phyloP scores from a whole-genome alignment of 2,797 vertebrate genomes.

The Cyclura pinguis region DNA sequence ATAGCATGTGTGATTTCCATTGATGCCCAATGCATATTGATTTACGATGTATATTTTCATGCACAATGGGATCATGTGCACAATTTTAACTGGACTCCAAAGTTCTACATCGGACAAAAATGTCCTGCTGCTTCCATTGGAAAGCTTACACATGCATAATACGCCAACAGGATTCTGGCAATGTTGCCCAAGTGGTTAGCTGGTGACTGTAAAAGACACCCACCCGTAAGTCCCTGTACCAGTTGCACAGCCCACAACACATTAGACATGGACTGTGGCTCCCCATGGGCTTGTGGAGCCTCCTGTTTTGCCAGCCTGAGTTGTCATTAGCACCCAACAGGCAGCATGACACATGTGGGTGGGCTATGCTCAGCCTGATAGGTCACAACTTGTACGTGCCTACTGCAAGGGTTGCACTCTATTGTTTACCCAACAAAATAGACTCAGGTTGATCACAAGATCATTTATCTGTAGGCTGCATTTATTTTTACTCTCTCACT shows the following conservation, averaged over 20 bases:
- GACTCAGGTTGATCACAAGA: constrained; percentile 34
- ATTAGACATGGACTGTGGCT: background rate
- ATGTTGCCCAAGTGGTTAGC: too few relatives aligned
- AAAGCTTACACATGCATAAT: too few relatives aligned
- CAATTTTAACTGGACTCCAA: too few relatives aligned
- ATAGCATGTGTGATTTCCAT: too few relatives aligned
- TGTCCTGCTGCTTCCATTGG: too few relatives aligned
- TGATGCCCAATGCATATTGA: too few relatives aligned
- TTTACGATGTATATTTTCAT: too few relatives aligned
- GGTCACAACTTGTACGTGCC: background rate
- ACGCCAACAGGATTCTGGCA: too few relatives aligned
- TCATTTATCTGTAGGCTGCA: constrained; percentile 48
- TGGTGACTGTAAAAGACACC: background rate
- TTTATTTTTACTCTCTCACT: constrained; percentile 50
- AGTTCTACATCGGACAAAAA: too few relatives aligned
- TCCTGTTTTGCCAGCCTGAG: background rate
- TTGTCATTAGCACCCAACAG: background rate
- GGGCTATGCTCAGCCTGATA: background rate
- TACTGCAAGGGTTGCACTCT: constrained; percentile 32
- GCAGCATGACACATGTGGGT: too few relatives aligned
- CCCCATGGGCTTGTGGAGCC: background rate
- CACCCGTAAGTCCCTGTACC: background rate
- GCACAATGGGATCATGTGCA: too few relatives aligned
- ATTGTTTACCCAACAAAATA: constrained; percentile 59
- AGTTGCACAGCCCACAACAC: background rate